Conservation (phyloP, 2,113 vertebrate species). For the Chaetorhynchus papuensis region DNA sequence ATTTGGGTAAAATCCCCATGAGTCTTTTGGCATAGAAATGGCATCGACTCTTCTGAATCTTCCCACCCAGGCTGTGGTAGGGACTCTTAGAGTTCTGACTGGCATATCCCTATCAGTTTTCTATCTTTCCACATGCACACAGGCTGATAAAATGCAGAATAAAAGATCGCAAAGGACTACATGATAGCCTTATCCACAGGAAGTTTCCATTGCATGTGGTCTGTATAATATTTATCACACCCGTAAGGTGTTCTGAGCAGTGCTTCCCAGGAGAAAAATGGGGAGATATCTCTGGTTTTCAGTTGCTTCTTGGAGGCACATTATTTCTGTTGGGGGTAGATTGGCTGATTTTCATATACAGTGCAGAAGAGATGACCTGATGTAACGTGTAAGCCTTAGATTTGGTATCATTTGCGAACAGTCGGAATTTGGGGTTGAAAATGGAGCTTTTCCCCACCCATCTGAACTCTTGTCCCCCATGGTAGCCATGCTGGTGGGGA, state of each 20-base stretch:
- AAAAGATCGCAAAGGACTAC: neutral
- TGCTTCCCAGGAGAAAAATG: neutral
- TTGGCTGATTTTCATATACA: neutral
- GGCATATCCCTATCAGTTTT: neutral
- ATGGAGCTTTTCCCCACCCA: neutral
- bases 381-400: neutral
- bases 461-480: neutral
- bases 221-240: neutral
- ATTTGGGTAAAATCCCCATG: neutral
- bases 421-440: neutral
- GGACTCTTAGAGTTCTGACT: neutral
- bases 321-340: neutral
- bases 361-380: neutral
- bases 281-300: neutral
- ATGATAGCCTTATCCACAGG: neutral
- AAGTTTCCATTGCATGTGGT: neutral
- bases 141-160: neutral
- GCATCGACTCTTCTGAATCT: neutral
- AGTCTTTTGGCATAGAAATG: constrained; percentile 2
- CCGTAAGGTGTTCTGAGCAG: neutral
- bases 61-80: constrained; percentile 5
- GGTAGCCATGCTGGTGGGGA: neutral
- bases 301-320: neutral
- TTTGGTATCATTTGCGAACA: neutral
- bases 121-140: neutral